phyloP scores from a whole-genome alignment of 2,888 invertebrate genomes.

The Abrostola triplasia region DNA sequence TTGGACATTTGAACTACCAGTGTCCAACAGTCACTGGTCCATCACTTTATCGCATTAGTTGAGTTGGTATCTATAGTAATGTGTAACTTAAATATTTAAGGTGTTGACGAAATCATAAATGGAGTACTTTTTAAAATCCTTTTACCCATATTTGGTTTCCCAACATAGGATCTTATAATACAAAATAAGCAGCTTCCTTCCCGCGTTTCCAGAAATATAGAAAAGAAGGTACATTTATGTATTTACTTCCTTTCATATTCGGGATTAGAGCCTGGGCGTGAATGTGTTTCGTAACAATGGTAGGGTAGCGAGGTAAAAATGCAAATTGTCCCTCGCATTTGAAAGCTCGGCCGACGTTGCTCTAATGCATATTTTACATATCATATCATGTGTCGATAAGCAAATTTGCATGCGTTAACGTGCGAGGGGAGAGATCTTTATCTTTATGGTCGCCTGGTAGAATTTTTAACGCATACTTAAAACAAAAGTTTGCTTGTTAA shows the following conservation, averaged over 20 bases:
- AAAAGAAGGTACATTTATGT: conserved; percentile 23
- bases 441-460: conserved; percentile 56
- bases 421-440: conserved; percentile 36
- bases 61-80: too few species aligned
- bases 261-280: conserved; percentile 29
- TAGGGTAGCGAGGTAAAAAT: conserved; percentile 63
- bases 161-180: conserved; percentile 12
- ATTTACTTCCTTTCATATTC: conserved; percentile 42
- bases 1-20: too few species aligned
- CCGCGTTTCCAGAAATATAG: conserved; percentile 37
- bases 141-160: conserved; percentile 3
- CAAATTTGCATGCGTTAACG: conserved; percentile 63
- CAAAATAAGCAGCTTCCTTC: conserved; percentile 32
- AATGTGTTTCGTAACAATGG: conserved; percentile 38
- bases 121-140: neutral
- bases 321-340: conserved; percentile 66
- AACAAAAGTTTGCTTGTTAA: conserved; percentile 25
- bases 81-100: neutral
- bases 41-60: too few species aligned
- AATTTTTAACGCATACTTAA: conserved; percentile 23
- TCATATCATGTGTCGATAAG: conserved; percentile 68
- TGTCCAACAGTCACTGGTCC: too few species aligned
- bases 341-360: conserved; percentile 50
- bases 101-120: too few species aligned
- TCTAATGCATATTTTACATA: conserved; percentile 70